These are phyloP conservation scores for Spodoptera exigua DNA, from an alignment of 2,888 invertebrate genomes.

Conservation along the genomic window DNA sequence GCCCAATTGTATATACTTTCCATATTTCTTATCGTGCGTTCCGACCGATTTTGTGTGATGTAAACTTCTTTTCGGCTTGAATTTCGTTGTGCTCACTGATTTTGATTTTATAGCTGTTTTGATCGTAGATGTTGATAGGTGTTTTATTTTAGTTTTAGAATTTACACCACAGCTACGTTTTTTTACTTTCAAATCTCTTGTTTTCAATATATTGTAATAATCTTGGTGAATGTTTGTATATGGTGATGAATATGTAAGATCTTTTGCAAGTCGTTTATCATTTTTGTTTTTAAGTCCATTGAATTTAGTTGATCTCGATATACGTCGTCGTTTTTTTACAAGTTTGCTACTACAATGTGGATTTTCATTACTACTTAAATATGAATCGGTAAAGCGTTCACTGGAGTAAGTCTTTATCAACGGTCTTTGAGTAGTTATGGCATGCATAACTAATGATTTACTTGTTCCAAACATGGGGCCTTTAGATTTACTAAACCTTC, in stretches of 20 bases:
- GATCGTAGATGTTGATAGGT: slow-evolving; percentile 23
- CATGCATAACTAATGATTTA: slow-evolving; percentile 40
- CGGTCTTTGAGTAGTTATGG: slow-evolving; percentile 4
- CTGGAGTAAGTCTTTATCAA: slow-evolving; percentile 4
- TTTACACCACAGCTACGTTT: not conserved
- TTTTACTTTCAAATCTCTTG: slow-evolving; percentile 5
- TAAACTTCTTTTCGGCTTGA: slow-evolving; percentile 19
- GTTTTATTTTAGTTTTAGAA: not conserved
- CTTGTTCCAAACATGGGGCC: slow-evolving; percentile 31
- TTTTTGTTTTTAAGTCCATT: slow-evolving; percentile 5
- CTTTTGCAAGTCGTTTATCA: slow-evolving; percentile 3
- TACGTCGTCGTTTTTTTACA: slow-evolving; percentile 17
- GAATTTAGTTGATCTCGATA: slow-evolving; percentile 17
- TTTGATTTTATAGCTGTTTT: slow-evolving; percentile 33
- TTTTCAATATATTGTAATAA: slow-evolving; percentile 2
- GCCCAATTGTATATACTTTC: slow-evolving; percentile 1
- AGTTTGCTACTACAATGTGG: slow-evolving; percentile 12
- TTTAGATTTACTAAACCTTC: slow-evolving; percentile 19
- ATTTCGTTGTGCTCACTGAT: slow-evolving; percentile 38
- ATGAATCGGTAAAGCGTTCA: slow-evolving; percentile 41
- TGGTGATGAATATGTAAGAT: slow-evolving; percentile 8
- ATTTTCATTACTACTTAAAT: slow-evolving; percentile 16
- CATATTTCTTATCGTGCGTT: slow-evolving; percentile 1
- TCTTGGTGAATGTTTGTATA: slow-evolving; percentile 23
- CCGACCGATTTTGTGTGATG: slow-evolving; percentile 12